phyloP scores from a whole-genome alignment of 1,140 invertebrate genomes.

The Portunus trituberculatus region DNA sequence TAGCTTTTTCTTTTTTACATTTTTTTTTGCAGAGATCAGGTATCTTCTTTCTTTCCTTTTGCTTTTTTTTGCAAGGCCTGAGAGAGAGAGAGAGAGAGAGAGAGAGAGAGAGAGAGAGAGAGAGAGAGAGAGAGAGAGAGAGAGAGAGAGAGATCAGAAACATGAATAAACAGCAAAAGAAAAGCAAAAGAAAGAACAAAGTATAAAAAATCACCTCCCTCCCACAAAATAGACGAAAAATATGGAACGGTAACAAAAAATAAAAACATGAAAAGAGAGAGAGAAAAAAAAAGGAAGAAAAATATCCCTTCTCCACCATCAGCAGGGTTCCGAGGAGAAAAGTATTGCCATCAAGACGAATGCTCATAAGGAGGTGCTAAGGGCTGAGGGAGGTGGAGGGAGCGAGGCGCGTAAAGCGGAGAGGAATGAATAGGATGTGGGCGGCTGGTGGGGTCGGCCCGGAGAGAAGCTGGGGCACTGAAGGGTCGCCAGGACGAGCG shows the following conservation, averaged over 20 bases:
- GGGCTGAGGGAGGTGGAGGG: neutral
- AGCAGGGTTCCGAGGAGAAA: neutral
- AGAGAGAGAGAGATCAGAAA: neutral
- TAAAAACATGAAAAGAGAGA: neutral
- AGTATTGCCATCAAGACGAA: neutral
- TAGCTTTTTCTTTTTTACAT: neutral
- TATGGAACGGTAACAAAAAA: too few relatives aligned
- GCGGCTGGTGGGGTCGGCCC: too few relatives aligned
- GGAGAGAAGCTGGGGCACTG: too few relatives aligned
- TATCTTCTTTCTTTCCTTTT: neutral
- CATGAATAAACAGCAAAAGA: neutral
- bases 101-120: neutral
- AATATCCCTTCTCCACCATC: neutral
- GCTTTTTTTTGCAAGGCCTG: neutral
- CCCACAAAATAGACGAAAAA: too few relatives aligned
- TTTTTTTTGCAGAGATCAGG: neutral
- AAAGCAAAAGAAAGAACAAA: neutral
- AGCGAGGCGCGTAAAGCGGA: neutral
- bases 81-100: neutral
- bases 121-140: conserved; percentile 21
- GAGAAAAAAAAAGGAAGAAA: neutral
- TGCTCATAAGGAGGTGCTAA: neutral
- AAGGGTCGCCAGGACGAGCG: neutral
- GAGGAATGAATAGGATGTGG: neutral
- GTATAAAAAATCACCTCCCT: too few relatives aligned